Conservation (phyloP, 92 coral and sea anemone genomes). For the Palythoa caribaeorum region DNA sequence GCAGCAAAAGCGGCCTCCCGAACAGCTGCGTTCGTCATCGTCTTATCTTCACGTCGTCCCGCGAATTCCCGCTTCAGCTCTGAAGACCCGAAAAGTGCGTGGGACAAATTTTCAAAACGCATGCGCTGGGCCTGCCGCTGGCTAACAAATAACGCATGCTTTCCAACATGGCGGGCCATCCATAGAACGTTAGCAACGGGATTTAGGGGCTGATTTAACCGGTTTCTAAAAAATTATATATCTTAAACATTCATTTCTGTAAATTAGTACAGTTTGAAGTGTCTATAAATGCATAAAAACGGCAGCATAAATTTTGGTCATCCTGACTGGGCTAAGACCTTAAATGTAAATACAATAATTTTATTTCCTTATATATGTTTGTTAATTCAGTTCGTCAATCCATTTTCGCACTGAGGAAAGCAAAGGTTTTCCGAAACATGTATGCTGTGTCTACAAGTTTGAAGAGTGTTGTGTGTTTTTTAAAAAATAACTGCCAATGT, state of each 20-base stretch:
- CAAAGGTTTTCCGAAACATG: no score
- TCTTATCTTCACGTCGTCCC: neutral
- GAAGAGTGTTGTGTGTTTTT: no score
- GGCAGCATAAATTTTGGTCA: neutral
- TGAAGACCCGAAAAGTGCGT: slow-evolving; percentile 1
- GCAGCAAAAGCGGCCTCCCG: slow-evolving; percentile 45
- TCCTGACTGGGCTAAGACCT: no score
- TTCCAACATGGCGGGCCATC: slow-evolving; percentile 1
- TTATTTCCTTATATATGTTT: no score
- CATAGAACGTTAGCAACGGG: neutral
- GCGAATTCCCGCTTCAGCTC: neutral
- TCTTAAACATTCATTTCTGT: neutral
- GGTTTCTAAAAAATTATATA: neutral
- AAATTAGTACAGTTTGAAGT: neutral
- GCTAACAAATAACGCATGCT: slow-evolving; percentile 1
- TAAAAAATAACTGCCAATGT: no score
- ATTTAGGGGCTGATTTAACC: neutral
- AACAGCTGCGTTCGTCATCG: neutral
- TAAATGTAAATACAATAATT: no score
- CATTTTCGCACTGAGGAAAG: no score
- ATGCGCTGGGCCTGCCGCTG: neutral
- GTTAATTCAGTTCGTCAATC: no score
- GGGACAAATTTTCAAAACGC: neutral
- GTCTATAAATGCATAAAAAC: neutral
- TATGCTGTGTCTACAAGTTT: no score